These are phyloP conservation scores for Drepana arcuata DNA, from an alignment of 1,140 invertebrate species.

Conservation along the genomic window DNA sequence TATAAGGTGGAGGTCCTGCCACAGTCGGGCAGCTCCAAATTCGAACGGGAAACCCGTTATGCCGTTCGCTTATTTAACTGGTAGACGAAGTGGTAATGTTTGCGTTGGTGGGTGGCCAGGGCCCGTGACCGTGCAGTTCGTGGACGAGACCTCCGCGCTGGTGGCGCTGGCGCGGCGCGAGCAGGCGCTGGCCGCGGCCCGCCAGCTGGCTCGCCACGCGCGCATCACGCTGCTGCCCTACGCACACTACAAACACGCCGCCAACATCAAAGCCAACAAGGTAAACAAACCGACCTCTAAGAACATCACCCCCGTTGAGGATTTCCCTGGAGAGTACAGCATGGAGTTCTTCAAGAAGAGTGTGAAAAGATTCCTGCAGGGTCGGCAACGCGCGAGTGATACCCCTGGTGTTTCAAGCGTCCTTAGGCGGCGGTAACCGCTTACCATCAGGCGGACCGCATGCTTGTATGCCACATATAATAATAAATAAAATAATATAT, in stretches of 20 bases:
- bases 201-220: constrained; percentile 22
- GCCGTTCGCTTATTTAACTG: background rate
- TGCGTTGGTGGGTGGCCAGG: constrained; percentile 20
- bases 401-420: background rate
- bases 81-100: background rate
- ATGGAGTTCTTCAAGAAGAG: too few species aligned
- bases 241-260: constrained; percentile 23
- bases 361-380: too few species aligned
- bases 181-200: constrained; percentile 28
- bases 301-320: background rate
- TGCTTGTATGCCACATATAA: too few species aligned
- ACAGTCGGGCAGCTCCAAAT: background rate
- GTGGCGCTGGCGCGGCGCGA: constrained; percentile 44
- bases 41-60: too few species aligned
- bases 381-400: background rate
- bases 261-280: background rate
- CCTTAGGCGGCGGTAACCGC: too few species aligned
- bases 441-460: too few species aligned
- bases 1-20: background rate
- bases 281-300: background rate
- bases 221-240: constrained; percentile 30
- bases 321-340: background rate
- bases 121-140: constrained; percentile 45
- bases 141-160: constrained; percentile 53
- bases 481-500: too few species aligned